Conservation (phyloP, 2,888 invertebrate species). For the Stenodema calcarata region DNA sequence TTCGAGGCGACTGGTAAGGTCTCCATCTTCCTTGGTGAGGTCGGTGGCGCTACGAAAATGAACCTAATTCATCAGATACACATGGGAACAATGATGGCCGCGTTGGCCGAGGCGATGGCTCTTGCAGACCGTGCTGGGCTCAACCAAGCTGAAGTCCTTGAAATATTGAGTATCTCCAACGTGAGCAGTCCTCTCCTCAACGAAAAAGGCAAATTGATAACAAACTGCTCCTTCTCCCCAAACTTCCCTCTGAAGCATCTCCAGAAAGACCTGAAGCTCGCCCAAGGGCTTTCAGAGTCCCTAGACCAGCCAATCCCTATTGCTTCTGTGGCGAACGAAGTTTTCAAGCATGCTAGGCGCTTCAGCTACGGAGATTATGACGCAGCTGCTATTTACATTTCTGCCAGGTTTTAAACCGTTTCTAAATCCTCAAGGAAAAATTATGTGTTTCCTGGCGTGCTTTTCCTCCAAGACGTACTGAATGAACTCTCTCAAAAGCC, state of each 20-base stretch:
- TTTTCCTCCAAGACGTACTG: no score
- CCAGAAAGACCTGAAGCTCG: slow-evolving; percentile 93
- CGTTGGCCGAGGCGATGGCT: slow-evolving; percentile 91
- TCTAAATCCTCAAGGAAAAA: no score
- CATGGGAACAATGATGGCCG: slow-evolving; percentile 88
- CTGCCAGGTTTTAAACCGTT: slow-evolving; percentile 86
- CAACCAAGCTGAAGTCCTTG: slow-evolving; percentile 3
- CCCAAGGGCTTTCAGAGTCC: slow-evolving; percentile 80
- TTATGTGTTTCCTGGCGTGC: no score
- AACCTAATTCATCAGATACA: slow-evolving; percentile 90
- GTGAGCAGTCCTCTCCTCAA: slow-evolving; percentile 71
- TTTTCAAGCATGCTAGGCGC: slow-evolving; percentile 94
- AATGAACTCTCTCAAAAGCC: no score
- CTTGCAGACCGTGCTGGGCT: slow-evolving; percentile 86
- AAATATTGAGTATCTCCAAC: not conserved
- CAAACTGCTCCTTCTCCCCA: slow-evolving; percentile 81
- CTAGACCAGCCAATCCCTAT: slow-evolving; percentile 90
- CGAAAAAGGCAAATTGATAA: slow-evolving; percentile 83
- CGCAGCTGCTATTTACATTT: slow-evolving; percentile 89
- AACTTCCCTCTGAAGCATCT: slow-evolving; percentile 89
- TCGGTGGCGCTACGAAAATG: slow-evolving; percentile 93
- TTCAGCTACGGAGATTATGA: slow-evolving; percentile 94
- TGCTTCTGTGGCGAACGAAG: slow-evolving; percentile 92
- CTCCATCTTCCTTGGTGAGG: slow-evolving; percentile 83
- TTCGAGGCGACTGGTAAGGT: slow-evolving; percentile 95